Evolutionary conservation across 1,140 invertebrate species (phyloP), one percentile per base, ranked within the genome.

Genomic region (Drosophila nannoptera): DNA sequence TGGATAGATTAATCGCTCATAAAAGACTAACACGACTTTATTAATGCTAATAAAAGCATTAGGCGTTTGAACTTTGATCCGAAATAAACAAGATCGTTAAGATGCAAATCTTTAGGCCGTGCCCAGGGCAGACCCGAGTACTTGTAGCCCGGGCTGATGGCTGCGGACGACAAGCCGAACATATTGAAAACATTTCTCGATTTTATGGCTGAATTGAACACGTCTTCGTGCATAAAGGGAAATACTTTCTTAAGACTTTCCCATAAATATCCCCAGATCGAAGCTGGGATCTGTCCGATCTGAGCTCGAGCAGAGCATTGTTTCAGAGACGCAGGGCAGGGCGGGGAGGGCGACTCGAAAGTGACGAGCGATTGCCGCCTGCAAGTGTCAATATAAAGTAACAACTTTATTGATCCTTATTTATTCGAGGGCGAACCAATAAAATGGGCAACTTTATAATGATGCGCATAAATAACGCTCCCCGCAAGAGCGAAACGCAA

Each of bases 351-450:
- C 16, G 66, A 46, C 52, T 29, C 48, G 61, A 78, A 64, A 60
- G 81, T 84, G 81, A 87, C 81, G 81, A 86, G 82, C 81, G 81
- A 86, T 86, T 86, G 81, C 82, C 82, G 82, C 78, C 78, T 86
- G 82, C 77, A 72, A 81, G 77, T 86, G 81, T 86, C 81, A 87
- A 82, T 86, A 86, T 87, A 87, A 87, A 87, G 75, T 87, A 87
- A 87, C 82, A 87, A 87, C 82, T 87, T 87, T 87, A 87, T 87
- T 87, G 82, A 73, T 49, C 67, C 68, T 87, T 82, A 78, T 87
- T 87, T 87, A 87, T 87, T 87, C 83, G 77, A 87, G 78, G 75
- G 78, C 78, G 78, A 82, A 62, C 75, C 82, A 87, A 87, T 87
- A 87, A 87, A 87, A 78, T 82, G 78, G 75, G 68, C 75, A 74